Evolutionary conservation across 2,113 vertebrate species (phyloP).

Genomic region (Cebus imitator): DNA sequence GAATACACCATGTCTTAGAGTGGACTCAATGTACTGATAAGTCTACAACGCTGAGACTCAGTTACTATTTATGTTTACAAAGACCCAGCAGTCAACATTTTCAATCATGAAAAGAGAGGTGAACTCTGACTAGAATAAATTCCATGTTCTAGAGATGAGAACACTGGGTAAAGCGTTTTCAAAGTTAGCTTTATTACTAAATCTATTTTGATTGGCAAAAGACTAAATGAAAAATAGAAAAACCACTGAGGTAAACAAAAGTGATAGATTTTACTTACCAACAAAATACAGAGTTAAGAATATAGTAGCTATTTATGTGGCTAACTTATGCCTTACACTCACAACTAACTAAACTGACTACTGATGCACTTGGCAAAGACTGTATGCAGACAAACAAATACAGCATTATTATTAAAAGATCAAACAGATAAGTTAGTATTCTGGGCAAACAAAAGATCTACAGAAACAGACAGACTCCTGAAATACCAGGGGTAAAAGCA

Average conservation of each 20-base stretch:
- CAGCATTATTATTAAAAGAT: not conserved
- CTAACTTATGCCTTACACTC: not conserved
- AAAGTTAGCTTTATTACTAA: not conserved
- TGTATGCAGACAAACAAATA: not conserved
- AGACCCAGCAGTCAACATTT: not conserved
- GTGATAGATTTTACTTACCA: not conserved
- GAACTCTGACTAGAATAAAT: not conserved
- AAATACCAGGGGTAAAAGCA: not conserved
- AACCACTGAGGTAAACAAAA: not conserved
- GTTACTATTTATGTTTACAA: not conserved
- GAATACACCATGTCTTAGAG: not conserved
- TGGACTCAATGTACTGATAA: not conserved
- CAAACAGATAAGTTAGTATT: not conserved
- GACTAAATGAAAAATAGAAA: not conserved
- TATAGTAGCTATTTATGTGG: no score
- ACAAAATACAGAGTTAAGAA: not conserved
- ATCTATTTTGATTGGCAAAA: not conserved
- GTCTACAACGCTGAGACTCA: not conserved
- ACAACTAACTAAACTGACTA: not conserved
- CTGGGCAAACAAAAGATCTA: not conserved
- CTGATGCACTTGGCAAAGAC: not conserved
- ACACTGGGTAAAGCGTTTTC: not conserved
- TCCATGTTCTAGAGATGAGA: not conserved
- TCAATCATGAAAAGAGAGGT: not conserved
- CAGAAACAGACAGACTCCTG: not conserved